Conservation (phyloP, 2,797 vertebrate genomes). For the Anguilla anguilla region DNA sequence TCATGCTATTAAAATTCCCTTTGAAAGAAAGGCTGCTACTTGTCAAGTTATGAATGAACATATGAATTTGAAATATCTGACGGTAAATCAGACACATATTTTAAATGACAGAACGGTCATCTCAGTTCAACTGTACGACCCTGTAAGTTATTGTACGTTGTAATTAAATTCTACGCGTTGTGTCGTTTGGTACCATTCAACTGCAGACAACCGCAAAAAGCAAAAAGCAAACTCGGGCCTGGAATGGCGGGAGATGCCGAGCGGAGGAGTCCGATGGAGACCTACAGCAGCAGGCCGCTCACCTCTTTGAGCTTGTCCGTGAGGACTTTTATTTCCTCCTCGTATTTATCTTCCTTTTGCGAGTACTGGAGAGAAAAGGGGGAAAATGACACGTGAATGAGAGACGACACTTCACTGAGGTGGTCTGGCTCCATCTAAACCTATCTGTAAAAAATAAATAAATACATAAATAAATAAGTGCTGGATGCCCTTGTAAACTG, state of each 20-base stretch:
- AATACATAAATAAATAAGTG: not conserved
- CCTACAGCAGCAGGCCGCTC: constrained; percentile 45
- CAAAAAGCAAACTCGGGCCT: too few relatives aligned
- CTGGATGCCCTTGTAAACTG: too few relatives aligned
- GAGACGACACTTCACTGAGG: not conserved
- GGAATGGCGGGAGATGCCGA: not conserved
- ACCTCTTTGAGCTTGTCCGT: constrained; percentile 97
- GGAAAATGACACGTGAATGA: constrained; percentile 4
- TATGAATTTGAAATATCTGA: not conserved
- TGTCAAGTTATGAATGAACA: not conserved
- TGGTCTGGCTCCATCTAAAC: not conserved
- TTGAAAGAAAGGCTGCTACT: not conserved
- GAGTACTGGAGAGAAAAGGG: constrained; percentile 81
- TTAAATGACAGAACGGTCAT: not conserved
- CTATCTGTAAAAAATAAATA: not conserved
- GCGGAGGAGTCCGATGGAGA: not conserved
- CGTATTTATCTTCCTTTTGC: constrained; percentile 97
- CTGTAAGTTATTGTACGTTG: not conserved
- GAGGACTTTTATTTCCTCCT: constrained; percentile 93
- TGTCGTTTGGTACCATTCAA: too few relatives aligned
- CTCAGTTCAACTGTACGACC: not conserved
- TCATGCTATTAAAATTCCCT: not conserved
- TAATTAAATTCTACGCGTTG: too few relatives aligned
- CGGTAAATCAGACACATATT: not conserved
- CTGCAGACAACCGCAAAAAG: too few relatives aligned